These are phyloP conservation scores for Mugil cephalus DNA, from an alignment of 2,113 vertebrate genomes.

Conservation along the genomic window DNA sequence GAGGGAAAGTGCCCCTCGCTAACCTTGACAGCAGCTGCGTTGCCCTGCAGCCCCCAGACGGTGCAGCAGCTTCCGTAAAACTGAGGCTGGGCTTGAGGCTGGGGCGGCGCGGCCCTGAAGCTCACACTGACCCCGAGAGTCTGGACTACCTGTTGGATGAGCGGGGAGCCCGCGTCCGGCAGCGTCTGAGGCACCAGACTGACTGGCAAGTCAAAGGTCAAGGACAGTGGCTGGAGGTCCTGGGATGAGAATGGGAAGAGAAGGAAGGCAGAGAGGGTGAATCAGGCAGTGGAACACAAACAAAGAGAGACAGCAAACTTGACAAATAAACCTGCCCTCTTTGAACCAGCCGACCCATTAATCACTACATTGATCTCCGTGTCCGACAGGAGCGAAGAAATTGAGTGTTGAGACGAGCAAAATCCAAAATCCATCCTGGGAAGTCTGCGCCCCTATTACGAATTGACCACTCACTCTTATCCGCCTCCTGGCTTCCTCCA, in stretches of 20 bases:
- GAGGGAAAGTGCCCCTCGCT: constrained; percentile 4
- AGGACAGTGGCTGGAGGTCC: constrained; percentile 84
- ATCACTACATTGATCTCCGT: constrained; percentile 58
- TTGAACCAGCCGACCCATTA: constrained; percentile 30
- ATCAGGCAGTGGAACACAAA: neutral
- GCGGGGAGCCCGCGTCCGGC: constrained; percentile 81
- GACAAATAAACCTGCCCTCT: constrained; percentile 50
- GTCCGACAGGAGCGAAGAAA: constrained; percentile 45
- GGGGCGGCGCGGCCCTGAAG: constrained; percentile 79
- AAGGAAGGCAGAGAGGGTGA: neutral
- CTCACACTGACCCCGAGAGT: constrained; percentile 82
- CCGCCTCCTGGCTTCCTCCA: constrained; percentile 83
- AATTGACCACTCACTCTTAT: constrained; percentile 81
- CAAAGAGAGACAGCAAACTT: constrained; percentile 18
- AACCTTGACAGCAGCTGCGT: constrained; percentile 81
- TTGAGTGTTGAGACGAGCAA: constrained; percentile 53
- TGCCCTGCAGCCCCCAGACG: constrained; percentile 84
- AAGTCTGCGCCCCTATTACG: constrained; percentile 24
- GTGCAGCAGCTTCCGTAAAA: constrained; percentile 83
- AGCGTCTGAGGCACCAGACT: constrained; percentile 77
- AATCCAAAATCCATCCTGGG: constrained; percentile 40
- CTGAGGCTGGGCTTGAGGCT: constrained; percentile 76
- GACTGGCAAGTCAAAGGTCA: constrained; percentile 86
- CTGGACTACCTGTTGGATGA: constrained; percentile 85
- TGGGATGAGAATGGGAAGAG: constrained; percentile 32